phyloP scores from a whole-genome alignment of 2,888 invertebrate genomes.

The Carabus problematicus region DNA sequence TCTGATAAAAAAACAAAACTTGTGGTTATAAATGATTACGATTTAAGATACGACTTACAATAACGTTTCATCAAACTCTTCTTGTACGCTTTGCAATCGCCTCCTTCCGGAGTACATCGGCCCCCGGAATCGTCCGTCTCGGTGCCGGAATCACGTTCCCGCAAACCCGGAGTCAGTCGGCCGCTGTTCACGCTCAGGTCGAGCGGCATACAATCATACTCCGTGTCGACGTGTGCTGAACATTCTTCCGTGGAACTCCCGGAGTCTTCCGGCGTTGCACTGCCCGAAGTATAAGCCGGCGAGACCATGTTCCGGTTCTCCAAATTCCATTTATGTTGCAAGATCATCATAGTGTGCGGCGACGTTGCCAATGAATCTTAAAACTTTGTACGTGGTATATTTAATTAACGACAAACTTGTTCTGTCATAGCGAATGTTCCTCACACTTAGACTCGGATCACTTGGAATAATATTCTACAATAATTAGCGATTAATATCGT shows the following conservation, averaged over 20 bases:
- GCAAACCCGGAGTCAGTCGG: conserved; percentile 58
- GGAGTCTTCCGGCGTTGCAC: conserved; percentile 45
- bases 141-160: conserved; percentile 71
- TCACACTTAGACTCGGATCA: too few species aligned
- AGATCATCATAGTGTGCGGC: conserved; percentile 45
- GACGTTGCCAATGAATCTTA: background rate
- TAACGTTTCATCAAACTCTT: conserved; percentile 93
- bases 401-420: conserved; percentile 5
- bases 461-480: too few species aligned
- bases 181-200: conserved; percentile 75
- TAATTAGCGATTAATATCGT: too few species aligned
- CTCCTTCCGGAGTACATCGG: conserved; percentile 69
- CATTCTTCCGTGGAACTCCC: conserved; percentile 17
- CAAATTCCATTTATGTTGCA: conserved; percentile 54
- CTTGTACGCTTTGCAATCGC: conserved; percentile 76
- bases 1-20: too few species aligned
- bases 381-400: background rate
- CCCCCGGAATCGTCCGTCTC: conserved; percentile 84
- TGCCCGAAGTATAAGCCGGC: conserved; percentile 46
- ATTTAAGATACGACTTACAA: too few species aligned
- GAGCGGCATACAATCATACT: conserved; percentile 71
- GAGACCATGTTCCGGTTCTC: conserved; percentile 47
- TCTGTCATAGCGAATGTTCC: too few species aligned
- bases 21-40: too few species aligned
- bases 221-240: conserved; percentile 42